Conservation (phyloP, 2,113 vertebrate genomes). For the Damaliscus lunatus region DNA sequence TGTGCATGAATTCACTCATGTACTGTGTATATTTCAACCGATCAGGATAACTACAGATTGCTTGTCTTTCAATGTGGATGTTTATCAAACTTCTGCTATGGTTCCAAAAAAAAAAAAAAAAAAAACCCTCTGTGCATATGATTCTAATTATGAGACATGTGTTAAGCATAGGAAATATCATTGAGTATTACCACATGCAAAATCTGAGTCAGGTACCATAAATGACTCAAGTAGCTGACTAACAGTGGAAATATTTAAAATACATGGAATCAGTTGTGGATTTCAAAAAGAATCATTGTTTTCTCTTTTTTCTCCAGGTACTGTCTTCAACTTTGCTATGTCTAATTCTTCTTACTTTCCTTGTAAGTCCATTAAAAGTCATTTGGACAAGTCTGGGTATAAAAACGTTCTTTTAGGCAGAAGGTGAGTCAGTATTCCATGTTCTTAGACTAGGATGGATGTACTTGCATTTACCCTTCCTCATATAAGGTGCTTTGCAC, state of each 20-base stretch:
- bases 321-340: not conserved
- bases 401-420: not conserved
- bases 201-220: not conserved
- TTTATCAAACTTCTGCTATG: not conserved
- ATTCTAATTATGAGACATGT: not conserved
- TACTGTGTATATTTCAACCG: not conserved
- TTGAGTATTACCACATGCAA: not conserved
- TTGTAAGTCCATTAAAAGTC: not conserved
- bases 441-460: not conserved
- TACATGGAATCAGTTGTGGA: not conserved
- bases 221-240: not conserved
- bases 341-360: not conserved
- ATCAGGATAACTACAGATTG: not conserved
- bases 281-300: not conserved
- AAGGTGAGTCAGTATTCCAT: not conserved
- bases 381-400: not conserved
- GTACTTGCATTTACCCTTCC: not conserved
- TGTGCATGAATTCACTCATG: not conserved
- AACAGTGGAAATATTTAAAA: not conserved
- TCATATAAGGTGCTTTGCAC: not conserved
- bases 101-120: not conserved
- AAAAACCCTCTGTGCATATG: fast-evolving
- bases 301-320: not conserved
- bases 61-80: not conserved
- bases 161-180: not conserved